Evolutionary conservation across 2,113 vertebrate genomes (phyloP).

Genomic region (Megaceryle maxima): DNA sequence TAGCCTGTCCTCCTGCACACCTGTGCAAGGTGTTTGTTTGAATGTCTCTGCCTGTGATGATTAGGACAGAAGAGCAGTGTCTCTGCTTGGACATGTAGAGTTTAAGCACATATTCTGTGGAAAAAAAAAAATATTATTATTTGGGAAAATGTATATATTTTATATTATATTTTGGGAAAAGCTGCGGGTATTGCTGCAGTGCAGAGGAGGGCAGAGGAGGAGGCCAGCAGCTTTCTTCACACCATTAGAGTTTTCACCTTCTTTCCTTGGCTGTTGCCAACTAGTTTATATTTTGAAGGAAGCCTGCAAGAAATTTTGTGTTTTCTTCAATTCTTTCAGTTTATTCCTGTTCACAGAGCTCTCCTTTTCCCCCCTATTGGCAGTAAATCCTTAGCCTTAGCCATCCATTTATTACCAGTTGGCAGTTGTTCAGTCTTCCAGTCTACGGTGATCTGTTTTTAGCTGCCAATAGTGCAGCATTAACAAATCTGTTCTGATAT

Average conservation of each 20-base stretch:
- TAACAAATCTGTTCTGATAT: constrained; percentile 69
- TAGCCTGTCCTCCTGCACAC: rapidly evolving
- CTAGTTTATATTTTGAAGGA: constrained; percentile 4
- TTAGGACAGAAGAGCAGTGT: neutral
- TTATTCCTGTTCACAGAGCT: constrained; percentile 37
- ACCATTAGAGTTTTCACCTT: neutral
- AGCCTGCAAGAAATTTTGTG: constrained; percentile 24
- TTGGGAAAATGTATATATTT: neutral
- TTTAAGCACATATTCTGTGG: neutral
- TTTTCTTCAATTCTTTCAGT: constrained; percentile 16
- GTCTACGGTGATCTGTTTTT: constrained; percentile 46
- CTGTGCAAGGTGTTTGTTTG: neutral
- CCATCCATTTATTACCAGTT: constrained; percentile 55
- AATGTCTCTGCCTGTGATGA: neutral
- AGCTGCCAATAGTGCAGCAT: constrained; percentile 66
- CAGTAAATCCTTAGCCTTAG: constrained; percentile 65
- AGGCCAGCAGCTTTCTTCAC: neutral
- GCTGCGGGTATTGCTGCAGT: neutral
- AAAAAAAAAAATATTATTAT: neutral
- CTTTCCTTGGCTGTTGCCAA: neutral
- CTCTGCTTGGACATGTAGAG: neutral
- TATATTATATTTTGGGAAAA: neutral
- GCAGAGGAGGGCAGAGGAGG: neutral
- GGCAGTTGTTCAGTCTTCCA: constrained; percentile 60
- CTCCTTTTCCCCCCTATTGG: neutral